Evolutionary conservation across 2,113 vertebrate genomes (phyloP).

Genomic region (Corythornis cristatus): DNA sequence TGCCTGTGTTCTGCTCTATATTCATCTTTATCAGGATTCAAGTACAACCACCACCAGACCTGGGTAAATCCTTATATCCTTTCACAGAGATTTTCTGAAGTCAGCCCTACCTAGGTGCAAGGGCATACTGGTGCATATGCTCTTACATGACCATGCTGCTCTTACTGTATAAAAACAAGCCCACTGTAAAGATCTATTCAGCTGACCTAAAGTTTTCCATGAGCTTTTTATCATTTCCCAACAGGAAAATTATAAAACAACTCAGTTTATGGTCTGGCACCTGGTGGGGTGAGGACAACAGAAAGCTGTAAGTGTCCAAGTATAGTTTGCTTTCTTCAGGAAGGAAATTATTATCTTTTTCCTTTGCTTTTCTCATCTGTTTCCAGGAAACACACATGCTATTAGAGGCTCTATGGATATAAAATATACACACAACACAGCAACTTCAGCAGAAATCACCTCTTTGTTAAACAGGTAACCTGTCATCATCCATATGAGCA

Average conservation of each 20-base stretch:
- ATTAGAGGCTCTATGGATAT: background rate
- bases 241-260: background rate
- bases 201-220: background rate
- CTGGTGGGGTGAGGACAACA: background rate
- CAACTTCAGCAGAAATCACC: slow-evolving; percentile 2
- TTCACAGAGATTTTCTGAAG: background rate
- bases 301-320: background rate
- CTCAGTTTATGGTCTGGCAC: background rate
- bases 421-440: background rate
- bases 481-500: background rate
- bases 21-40: background rate
- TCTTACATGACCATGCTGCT: background rate
- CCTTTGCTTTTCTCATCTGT: background rate
- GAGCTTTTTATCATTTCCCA: background rate
- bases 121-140: background rate
- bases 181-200: background rate
- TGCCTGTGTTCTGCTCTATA: background rate
- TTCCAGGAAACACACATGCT: slow-evolving; percentile 25
- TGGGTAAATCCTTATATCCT: background rate
- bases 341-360: slow-evolving; percentile 7
- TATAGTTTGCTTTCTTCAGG: background rate
- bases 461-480: background rate
- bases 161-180: background rate
- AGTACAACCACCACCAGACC: background rate
- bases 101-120: background rate